Percentiles rank a stretch among this genome's conserved stretches.
Conservation (phyloP, 2,888 invertebrate species). For the Temnothorax rugatulus region DNA sequence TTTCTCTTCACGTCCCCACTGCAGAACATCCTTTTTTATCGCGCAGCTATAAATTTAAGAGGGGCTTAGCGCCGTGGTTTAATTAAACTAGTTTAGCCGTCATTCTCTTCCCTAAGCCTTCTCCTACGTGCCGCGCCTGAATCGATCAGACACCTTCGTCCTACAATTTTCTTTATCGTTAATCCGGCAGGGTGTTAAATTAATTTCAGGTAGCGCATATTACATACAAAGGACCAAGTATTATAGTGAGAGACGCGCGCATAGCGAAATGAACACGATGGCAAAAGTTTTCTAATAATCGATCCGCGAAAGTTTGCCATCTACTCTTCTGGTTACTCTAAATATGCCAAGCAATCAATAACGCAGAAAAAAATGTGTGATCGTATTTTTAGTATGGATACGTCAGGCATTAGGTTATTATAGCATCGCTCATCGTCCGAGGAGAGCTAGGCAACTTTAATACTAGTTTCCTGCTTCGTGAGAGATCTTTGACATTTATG, state of each 20-base stretch:
- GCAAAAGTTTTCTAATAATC: conserved; percentile 32
- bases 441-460: not conserved
- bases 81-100: conserved; percentile 80
- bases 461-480: not conserved
- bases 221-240: conserved; percentile 26
- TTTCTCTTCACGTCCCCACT: conserved; percentile 51
- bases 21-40: conserved; percentile 71
- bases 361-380: conserved; percentile 4
- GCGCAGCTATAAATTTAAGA: conserved; percentile 74
- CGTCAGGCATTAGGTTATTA: conserved; percentile 20
- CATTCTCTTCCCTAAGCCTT: conserved; percentile 65
- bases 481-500: conserved; percentile 40
- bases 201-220: conserved; percentile 59
- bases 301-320: conserved; percentile 11
- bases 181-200: conserved; percentile 58
- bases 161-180: conserved; percentile 60
- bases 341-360: conserved; percentile 8
- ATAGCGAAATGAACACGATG: conserved; percentile 1
- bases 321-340: not conserved
- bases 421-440: not conserved
- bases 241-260: conserved; percentile 7
- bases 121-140: conserved; percentile 40
- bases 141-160: conserved; percentile 63
- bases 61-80: conserved; percentile 79
- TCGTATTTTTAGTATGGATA: conserved; percentile 21